Percentiles rank a stretch among this genome's conserved stretches.
phyloP scores from a whole-genome alignment of 92 coral and sea anemone genomes.

The Phenganax stokvisi region DNA sequence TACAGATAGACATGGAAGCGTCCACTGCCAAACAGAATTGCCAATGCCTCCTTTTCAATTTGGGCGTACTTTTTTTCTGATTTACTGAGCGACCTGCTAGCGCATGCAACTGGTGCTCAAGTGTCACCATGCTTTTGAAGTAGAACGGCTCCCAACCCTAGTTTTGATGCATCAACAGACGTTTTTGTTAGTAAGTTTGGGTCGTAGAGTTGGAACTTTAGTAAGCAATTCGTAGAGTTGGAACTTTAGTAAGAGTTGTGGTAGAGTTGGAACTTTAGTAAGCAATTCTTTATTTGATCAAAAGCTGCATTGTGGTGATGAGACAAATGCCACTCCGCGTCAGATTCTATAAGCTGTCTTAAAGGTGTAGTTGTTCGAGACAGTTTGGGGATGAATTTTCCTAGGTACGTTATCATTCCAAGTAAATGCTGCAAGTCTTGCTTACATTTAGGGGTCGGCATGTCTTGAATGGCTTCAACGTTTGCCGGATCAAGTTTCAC shows the following conservation, averaged over 20 bases:
- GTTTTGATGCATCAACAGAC: neutral
- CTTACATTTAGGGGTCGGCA: neutral
- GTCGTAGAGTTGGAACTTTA: constrained; percentile 1
- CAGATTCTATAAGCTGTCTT: neutral
- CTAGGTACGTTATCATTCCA: neutral
- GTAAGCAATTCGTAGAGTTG: neutral
- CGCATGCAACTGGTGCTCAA: constrained; percentile 21
- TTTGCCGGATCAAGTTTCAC: neutral
- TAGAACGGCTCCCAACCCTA: neutral
- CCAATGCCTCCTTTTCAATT: constrained; percentile 13
- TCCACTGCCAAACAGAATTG: constrained; percentile 12
- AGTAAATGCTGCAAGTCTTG: neutral
- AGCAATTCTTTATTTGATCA: constrained; percentile 1
- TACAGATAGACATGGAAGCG: constrained; percentile 23
- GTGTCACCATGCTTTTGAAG: neutral
- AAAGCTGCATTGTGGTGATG: neutral
- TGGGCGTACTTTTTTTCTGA: constrained; percentile 10
- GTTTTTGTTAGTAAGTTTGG: constrained; percentile 6
- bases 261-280: neutral
- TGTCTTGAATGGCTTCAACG: neutral
- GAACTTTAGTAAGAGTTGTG: neutral
- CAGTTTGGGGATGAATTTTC: neutral
- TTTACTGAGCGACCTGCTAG: constrained; percentile 10
- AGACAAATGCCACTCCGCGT: neutral
- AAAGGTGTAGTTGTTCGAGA: neutral